Base-by-base conservation (phyloP, 2,888 invertebrate genomes). In the Charanyca ferruginea region DNA sequence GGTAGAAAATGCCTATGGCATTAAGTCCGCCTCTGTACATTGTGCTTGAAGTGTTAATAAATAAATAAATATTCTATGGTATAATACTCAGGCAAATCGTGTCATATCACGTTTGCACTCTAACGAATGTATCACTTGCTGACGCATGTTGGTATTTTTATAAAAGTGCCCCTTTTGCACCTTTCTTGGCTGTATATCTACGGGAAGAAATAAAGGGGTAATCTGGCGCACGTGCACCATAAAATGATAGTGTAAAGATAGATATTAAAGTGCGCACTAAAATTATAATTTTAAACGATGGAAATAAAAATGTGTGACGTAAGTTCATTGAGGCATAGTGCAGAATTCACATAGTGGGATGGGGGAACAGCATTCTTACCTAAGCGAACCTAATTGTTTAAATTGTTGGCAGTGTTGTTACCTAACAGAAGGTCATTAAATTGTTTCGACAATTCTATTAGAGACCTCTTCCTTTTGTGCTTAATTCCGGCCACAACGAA, bases 211-310 rank as follows among this genome's bases (percentile, higher is more conserved):
- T 72, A 58, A 63, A 68, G 42, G 57, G 65, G 61, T 61, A 67
- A 66, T 75, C 73, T 9, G 23, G 48, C 54, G 23, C 79, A 79
- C 76, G 76, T 77, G 79, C 65, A 62, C 44, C 69, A 51, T 77
- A 72, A 72, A 79, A 72, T 54, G 55, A 75, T 66, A 51, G 70
- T 66, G 80, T 73, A 64, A 59, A 80, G 70, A 77, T 80, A 62
- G n/a, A 66, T 35, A 58, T 64, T 25, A 64, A 71, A 73, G 73
- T 76, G 66, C 52, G 41, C 52, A 63, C 65, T 78, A 52, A 57
- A 73, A 67, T 55, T 63, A 66, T 77, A 45, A 38, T 52, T 55
- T 57, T 42, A 18, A 77, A 65, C 32, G 66, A 57, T 73, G 44
- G 54, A 69, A 59, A 81, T 69, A 79, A 75, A 77, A 58, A 58